Evolutionary conservation across 2,888 invertebrate genomes (phyloP), one percentile per base, ranked within the genome.

Genomic region (Leptopilina drosophilae): DNA sequence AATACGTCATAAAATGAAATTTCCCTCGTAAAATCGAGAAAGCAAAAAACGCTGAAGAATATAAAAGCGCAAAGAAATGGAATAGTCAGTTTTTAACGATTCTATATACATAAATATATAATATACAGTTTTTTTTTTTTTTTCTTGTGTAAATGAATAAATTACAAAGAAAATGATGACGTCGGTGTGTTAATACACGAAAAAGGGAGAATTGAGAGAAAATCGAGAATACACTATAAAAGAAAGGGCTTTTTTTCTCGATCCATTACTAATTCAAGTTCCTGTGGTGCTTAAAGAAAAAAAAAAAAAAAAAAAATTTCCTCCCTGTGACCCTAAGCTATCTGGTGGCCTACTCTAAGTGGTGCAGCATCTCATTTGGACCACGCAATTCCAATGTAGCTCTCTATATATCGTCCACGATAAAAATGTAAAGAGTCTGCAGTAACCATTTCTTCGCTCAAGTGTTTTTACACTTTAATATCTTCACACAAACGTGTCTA

Each of bases 251-350:
- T 69, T 69, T 69, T 69, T 69, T 20, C 20, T 20, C 33, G 53
- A 69, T 84, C 87, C 86, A 86, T 89, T 84, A 87, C 86, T 89
- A 89, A 88, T 89, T 88, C 87, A 89, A 9, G 85, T 84, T 82
- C 80, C 86, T 88, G 87, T 88, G 87, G 85, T 88, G 87, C 42
- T 8, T 8, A 42, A 42, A 8, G 8, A 8, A 49, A 49, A 4
- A 11, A 49, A 49, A 49, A 49, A 49, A 49, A 49, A 49, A 11
- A 4, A 49, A 49, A 12, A 84, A 20, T 1, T 20, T 20, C 1
- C 84, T 82, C 83, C 78, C 82, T 83, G 78, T 83, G 80, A 67
- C 82, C 82, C 76, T 80, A 79, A 81, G 82, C 82, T 80, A 81
- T 82, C 79, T 77, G 65, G 65, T 65, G 81, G 81, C 83, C 82